Conservation (phyloP, 2,888 invertebrate species). For the Coronaproctus castanopsis region DNA sequence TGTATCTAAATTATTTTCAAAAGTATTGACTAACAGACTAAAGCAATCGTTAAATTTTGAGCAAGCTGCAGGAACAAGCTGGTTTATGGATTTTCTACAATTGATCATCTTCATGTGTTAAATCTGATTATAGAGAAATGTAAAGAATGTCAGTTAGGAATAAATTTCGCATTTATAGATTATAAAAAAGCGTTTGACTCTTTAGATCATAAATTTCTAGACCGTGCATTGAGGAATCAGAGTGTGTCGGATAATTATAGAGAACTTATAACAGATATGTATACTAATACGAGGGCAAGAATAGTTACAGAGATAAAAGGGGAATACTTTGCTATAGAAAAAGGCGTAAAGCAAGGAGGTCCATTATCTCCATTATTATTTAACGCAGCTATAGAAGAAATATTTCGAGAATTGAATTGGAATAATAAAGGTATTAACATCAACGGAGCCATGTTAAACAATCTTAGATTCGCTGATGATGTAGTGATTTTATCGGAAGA, state of each 20-base stretch:
- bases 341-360: neutral
- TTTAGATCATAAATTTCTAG: neutral
- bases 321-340: neutral
- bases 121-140: neutral
- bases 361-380: neutral
- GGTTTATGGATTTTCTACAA: neutral
- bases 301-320: neutral
- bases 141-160: neutral
- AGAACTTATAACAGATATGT: neutral
- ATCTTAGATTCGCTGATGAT: neutral
- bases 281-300: neutral
- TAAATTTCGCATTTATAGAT: neutral
- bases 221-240: neutral
- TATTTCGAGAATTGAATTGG: neutral
- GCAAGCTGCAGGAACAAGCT: neutral
- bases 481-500: neutral
- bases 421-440: neutral
- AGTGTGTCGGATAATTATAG: neutral
- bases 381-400: neutral
- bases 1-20: neutral
- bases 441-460: neutral
- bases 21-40: neutral
- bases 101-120: neutral
- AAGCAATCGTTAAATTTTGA: neutral
- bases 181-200: neutral